Percentiles rank a stretch among this genome's conserved stretches.
Conservation (phyloP, 2,113 vertebrate genomes). For the Plestiodon gilberti region DNA sequence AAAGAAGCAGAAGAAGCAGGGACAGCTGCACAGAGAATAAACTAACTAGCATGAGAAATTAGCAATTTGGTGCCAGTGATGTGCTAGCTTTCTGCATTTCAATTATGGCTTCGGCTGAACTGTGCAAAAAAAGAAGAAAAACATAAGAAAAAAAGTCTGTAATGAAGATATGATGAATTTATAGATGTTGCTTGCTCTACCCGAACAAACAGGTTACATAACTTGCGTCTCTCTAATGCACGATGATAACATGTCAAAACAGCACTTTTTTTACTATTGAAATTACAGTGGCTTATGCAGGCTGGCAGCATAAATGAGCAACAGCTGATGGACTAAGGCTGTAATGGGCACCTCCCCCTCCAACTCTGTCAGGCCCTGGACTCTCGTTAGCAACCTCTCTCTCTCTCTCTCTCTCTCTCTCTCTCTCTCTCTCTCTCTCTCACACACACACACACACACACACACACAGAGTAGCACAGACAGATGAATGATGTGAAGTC, state of each 20-base stretch:
- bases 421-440: too few relatives aligned
- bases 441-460: too few relatives aligned
- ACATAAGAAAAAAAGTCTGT: conserved; percentile 43
- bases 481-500: neutral
- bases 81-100: conserved; percentile 69
- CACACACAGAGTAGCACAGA: neutral
- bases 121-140: conserved; percentile 57
- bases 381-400: neutral
- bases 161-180: conserved; percentile 63
- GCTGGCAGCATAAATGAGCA: too few relatives aligned
- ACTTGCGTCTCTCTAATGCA: conserved; percentile 38
- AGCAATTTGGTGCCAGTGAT: conserved; percentile 61
- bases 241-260: conserved; percentile 47
- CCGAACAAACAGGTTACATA: conserved; percentile 40
- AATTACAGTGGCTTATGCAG: neutral
- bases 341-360: neutral
- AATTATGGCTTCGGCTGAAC: conserved; percentile 58
- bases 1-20: conserved; percentile 25
- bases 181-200: conserved; percentile 55
- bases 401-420: too few relatives aligned
- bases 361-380: neutral
- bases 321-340: neutral
- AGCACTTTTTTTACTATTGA: conserved; percentile 1
- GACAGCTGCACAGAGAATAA: conserved; percentile 69
- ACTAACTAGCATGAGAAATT: conserved; percentile 64